Evolutionary conservation across 2,797 vertebrate species (phyloP), one percentile per base, ranked within the genome.

Genomic region (Semotilus atromaculatus): DNA sequence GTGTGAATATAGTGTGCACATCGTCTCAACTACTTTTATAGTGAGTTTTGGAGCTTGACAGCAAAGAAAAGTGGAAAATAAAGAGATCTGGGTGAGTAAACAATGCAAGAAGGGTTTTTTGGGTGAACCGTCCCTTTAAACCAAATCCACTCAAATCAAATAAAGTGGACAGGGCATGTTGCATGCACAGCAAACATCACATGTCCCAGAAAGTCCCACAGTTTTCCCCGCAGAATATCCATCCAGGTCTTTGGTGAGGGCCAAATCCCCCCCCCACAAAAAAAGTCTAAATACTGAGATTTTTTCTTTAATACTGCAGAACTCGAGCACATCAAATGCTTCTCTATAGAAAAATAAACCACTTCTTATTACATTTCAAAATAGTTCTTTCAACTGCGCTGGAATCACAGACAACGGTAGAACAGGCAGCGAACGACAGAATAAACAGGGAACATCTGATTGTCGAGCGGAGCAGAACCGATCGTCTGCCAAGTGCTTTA

Each of bases 331-430:
- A 23, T 76, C 80, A 70, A 73, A 78, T 10, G 71, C 77, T 81
- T 38, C 51, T 80, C 76, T 21, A 60, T 89, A 88, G 71, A 89
- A 89, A 89, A 89, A 89, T 89, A 89, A 86, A 86, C 83, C 81
- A 77, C 77, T 72, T 71, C 66, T 83, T 26, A 38, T 76, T 29
- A 5, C 45, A 83, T 75, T 51, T 75, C 45, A 83, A 76, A 83
- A 83, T 64, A 74, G 81, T 73, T 80, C 26, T 55, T 68, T 48
- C 11, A 19, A 13, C 31, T 76, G 66, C 21, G 10, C 67, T 68
- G 45, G 60, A 64, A 11, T 82, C 58, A 34, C 64, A 18, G 75
- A 78, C 34, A 53, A 67, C n/a, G 38, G 38, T 11, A 26, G 70
- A 40, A 29, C 13, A 6, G 68, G 21, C 43, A 31, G 74, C 29